A percentile compares a stretch with the other conserved stretches of the same genome.
Evolutionary conservation across 2,888 invertebrate species (phyloP).

Genomic region (Morinoia aosen): DNA sequence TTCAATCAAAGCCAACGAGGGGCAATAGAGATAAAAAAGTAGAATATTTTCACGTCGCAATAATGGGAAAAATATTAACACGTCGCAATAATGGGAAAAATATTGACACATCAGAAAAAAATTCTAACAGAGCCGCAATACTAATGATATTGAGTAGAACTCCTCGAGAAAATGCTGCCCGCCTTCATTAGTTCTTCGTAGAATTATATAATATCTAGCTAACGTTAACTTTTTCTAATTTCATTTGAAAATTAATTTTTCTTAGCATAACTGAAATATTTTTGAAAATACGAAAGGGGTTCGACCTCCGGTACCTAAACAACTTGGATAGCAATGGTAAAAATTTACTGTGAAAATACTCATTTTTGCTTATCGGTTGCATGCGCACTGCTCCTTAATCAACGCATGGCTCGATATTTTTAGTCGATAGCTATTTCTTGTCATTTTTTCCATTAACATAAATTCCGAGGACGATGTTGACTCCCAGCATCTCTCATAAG

Average conservation of each 20-base stretch:
- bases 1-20: not conserved
- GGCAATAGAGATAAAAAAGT: not conserved
- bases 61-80: too few species aligned
- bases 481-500: too few species aligned
- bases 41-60: too few species aligned
- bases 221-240: too few species aligned
- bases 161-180: too few species aligned
- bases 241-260: too few species aligned
- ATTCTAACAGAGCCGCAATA: too few species aligned
- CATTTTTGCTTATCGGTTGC: not conserved
- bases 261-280: not conserved
- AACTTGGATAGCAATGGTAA: not conserved
- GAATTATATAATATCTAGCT: too few species aligned
- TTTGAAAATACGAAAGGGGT: not conserved
- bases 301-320: not conserved
- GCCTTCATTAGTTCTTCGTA: too few species aligned
- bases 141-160: too few species aligned
- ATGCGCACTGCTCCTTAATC: not conserved
- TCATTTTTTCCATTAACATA: not conserved
- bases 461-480: not conserved
- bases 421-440: not conserved
- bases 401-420: not conserved
- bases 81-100: too few species aligned
- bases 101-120: too few species aligned
- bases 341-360: not conserved